These are phyloP conservation scores for Taenioides sp. DNA, from an alignment of 2,797 vertebrate genomes.

Conservation along the genomic window DNA sequence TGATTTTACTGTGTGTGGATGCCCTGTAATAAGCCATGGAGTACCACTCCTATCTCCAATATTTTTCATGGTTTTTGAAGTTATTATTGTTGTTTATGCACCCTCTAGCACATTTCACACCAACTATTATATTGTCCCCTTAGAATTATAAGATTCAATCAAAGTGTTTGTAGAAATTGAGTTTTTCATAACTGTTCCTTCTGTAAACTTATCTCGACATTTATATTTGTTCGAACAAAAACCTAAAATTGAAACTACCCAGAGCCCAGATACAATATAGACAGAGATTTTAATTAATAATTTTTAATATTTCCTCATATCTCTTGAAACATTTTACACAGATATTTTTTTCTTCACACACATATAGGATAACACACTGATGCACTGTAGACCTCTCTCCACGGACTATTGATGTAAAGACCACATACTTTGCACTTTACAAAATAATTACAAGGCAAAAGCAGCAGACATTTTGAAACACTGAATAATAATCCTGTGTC, in stretches of 20 bases:
- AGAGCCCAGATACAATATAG: too few species aligned
- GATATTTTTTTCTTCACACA: too few species aligned
- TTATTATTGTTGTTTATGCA: not conserved
- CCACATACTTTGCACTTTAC: constrained; percentile 1
- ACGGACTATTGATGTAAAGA: not conserved
- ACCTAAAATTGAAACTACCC: too few species aligned
- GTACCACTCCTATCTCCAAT: not conserved
- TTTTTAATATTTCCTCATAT: not conserved
- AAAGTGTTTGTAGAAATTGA: too few species aligned
- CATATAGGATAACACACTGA: too few species aligned
- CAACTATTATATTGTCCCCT: too few species aligned
- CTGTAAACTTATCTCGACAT: too few species aligned
- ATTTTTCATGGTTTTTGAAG: not conserved
- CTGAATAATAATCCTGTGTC: constrained; percentile 32
- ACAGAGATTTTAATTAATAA: not conserved
- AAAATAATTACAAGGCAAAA: not conserved
- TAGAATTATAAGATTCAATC: too few species aligned
- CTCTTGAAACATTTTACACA: not conserved
- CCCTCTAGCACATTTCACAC: too few species aligned
- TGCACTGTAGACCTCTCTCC: constrained; percentile 5
- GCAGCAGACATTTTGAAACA: constrained; percentile 1
- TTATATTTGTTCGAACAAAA: too few species aligned
- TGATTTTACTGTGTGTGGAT: too few species aligned
- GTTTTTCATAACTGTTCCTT: too few species aligned
- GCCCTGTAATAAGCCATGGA: not conserved